Percentiles rank a stretch among this genome's conserved stretches.
Conservation (phyloP, 2,113 vertebrate species). For the Poeciliopsis occidentalis region DNA sequence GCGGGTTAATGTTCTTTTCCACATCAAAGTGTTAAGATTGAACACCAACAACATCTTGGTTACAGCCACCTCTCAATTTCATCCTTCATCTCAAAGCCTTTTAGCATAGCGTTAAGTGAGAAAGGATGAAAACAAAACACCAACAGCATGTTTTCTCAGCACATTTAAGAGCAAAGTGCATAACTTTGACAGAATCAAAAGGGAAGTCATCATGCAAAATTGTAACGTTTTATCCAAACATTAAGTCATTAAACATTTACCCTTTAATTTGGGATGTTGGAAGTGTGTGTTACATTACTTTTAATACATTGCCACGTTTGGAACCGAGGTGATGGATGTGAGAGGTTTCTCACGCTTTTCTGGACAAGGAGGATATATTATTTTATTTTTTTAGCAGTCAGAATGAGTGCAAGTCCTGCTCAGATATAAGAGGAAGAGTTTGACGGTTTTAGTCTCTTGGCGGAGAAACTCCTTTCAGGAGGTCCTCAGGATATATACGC, state of each 20-base stretch:
- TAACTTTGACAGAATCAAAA: too few relatives aligned
- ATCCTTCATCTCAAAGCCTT: slow-evolving; percentile 5
- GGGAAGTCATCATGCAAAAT: background rate
- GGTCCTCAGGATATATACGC: slow-evolving; percentile 26
- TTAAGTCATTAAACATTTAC: background rate
- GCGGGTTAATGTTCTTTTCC: background rate
- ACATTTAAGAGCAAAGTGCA: too few relatives aligned
- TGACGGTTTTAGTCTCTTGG: background rate
- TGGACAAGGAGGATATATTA: background rate
- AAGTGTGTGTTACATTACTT: background rate
- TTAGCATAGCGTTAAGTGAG: slow-evolving; percentile 9
- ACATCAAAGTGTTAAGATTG: slow-evolving; percentile 10
- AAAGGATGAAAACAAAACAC: background rate
- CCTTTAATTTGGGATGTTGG: background rate
- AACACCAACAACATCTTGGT: slow-evolving; percentile 12
- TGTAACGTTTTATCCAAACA: background rate
- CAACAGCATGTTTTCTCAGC: too few relatives aligned
- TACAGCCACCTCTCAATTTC: slow-evolving; percentile 5
- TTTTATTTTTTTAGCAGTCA: background rate
- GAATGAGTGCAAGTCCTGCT: background rate
- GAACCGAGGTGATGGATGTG: background rate
- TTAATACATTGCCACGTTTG: background rate
- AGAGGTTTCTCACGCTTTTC: background rate
- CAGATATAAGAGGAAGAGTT: background rate
- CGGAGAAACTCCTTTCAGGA: slow-evolving; percentile 13